Base-by-base conservation (phyloP, 2,888 invertebrate species). In the Neoscelio sp. region DNA sequence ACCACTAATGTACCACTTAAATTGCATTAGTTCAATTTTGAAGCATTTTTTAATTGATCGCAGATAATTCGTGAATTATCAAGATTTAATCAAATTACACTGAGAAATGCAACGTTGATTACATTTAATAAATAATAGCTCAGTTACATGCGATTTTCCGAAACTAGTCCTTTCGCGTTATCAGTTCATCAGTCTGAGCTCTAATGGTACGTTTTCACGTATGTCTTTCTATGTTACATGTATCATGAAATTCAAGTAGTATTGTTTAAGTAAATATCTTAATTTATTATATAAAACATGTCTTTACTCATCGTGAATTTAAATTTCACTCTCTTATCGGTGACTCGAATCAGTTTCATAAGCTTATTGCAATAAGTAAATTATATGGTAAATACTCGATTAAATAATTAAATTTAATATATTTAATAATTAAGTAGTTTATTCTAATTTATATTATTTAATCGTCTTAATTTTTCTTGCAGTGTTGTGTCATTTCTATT, bases 11-110 rank as follows among this genome's bases (percentile, higher is more conserved):
- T 23, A 6, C 23, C 6, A 23, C 23, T 44, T 20, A 17, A 52
- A 44, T 35, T 23, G 2, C 13, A n/a, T 18, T 35, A 38, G 8
- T 48, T 46, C 28, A 68, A 33, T 56, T 68, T 56, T 5, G 2
- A 13, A 35, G 46, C 17, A 17, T 12, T 56, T 68, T 52, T 56
- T 68, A 68, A 68, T 68, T 68, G 46, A 56, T 68, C 38, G 12
- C 3, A 56, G 46, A 68, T 56, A 28, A 56, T 56, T 33, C 28
- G 3, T n/a, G 33, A 68, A 46, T 56, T 68, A 26, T 46, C 28
- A 26, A 10, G 56, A 68, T 68, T 56, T 17, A 46, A 68, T 68
- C 68, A 46, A 56, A 68, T 44, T 56, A 38, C 56, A 10, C 6
- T 48, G 33, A 44, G 38, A 56, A 56, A 35, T 68, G 68, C 56